Percentiles rank a stretch among this genome's conserved stretches.
Conservation (phyloP, 2,113 vertebrate species). For the Motacilla tschutschensis region DNA sequence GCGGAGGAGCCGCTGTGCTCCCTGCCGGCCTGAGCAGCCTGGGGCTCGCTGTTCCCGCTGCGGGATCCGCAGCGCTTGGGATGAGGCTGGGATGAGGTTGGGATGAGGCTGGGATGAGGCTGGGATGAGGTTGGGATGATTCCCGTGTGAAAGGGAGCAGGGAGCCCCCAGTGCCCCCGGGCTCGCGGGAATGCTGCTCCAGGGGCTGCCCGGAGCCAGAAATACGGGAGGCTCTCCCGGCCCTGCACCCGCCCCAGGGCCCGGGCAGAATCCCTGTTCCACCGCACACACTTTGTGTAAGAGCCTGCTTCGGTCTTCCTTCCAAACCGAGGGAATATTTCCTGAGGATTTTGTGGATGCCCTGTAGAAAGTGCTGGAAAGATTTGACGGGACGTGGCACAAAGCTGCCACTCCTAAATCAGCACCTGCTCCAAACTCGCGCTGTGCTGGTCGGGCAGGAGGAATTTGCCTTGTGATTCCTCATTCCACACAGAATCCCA, state of each 20-base stretch:
- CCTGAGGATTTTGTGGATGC: not conserved
- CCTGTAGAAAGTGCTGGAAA: not conserved
- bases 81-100: not conserved
- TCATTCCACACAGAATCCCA: not conserved
- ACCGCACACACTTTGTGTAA: accelerated
- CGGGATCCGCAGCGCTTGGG: not conserved
- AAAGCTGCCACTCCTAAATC: not conserved
- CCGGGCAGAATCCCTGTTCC: accelerated
- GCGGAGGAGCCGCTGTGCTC: not conserved
- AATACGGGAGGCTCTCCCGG: not conserved
- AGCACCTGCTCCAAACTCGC: accelerated
- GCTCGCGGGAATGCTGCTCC: not conserved
- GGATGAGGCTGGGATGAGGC: not conserved
- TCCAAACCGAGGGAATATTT: not conserved
- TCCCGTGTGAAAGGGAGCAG: not conserved
- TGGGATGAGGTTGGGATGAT: not conserved
- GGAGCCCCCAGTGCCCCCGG: not conserved
- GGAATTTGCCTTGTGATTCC: not conserved
- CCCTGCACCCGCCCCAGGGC: accelerated
- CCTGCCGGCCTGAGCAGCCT: not conserved
- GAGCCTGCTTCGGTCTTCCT: not conserved
- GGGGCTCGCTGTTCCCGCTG: not conserved
- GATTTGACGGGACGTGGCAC: not conserved
- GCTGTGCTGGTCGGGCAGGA: not conserved
- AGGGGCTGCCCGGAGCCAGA: not conserved